Base-by-base conservation (phyloP, 2,113 vertebrate species). In the Gasterosteus nipponicus region DNA sequence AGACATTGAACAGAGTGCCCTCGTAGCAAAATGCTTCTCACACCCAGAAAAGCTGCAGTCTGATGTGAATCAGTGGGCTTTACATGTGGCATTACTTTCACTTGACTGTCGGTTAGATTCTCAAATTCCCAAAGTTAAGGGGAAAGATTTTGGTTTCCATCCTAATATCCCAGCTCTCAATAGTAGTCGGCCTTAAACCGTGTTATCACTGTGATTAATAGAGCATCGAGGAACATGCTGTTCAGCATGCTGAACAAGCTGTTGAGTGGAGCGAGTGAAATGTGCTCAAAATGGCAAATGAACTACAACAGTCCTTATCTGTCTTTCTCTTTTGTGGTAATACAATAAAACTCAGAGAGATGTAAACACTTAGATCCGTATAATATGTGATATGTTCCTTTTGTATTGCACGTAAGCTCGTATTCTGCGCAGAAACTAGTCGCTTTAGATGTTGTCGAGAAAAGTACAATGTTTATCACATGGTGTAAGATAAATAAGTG, bases 201-300 rank as follows among this genome's bases (percentile, higher is more conserved):
- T 59, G 29, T 59, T 29, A 75, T 69, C 51, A 49, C 31, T 59
- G 26, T 44, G 58, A 75, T 69, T 53, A 67, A 2, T 46, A 51
- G 46, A 44, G 69, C 78, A 66, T 38, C n/a, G 42, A 44, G 7
- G 19, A 61, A 66, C 64, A 56, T 49, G 69, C 70, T 80, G 73
- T 85, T 77, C 44, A 49, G 38, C 29, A 73, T 31, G n/a, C 7
- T 38, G 5, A 38, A 7, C 35, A 71, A 69, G 39, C 41, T 18
- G 3, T 46, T 38, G 16, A 71, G 26, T 39, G 39, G 26, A 54
- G 11, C 7, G 22, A 6, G 35, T 72, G 41, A 42, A 71, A 60
- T 33, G 53, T 53, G 12, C 18, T 61, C 4, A 57, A 39, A 6
- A 46, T 5, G 15, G 18, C 41, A 11, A 53, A 61, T 42, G 4